Conservation (phyloP, 2,797 vertebrate genomes). For the Spinus pinus region DNA sequence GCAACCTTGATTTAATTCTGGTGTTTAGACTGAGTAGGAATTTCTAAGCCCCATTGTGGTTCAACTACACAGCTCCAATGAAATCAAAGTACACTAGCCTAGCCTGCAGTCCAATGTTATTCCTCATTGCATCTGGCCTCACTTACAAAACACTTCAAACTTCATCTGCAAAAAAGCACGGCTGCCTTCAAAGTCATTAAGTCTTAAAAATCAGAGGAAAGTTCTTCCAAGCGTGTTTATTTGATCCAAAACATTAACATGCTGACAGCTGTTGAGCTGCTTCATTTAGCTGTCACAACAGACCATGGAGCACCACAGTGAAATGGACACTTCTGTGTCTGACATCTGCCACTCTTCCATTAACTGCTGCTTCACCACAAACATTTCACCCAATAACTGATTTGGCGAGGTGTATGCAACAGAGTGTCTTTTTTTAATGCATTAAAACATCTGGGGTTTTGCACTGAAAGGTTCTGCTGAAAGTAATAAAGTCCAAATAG, state of each 20-base stretch:
- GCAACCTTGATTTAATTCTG: neutral
- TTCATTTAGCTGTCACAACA: constrained; percentile 43
- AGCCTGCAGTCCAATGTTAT: neutral
- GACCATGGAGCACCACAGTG: neutral
- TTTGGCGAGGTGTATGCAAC: constrained; percentile 52
- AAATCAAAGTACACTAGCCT: neutral
- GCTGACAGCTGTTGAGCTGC: constrained; percentile 27
- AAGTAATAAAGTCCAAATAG: constrained; percentile 6
- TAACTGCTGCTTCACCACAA: constrained; percentile 18
- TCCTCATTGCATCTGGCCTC: neutral
- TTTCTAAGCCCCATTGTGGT: neutral
- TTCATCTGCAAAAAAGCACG: neutral
- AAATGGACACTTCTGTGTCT: constrained; percentile 49
- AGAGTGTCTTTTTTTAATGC: neutral
- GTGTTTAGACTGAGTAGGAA: neutral
- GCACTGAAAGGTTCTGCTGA: constrained; percentile 10
- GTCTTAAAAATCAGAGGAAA: constrained; percentile 36
- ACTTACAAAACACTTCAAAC: neutral
- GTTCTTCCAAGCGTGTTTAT: constrained; percentile 51
- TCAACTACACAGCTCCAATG: neutral
- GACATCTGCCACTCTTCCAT: constrained; percentile 53
- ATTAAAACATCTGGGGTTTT: constrained; percentile 60
- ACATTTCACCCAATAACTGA: constrained; percentile 47
- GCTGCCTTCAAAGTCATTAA: neutral
- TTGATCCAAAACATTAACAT: constrained; percentile 28